phyloP scores from a whole-genome alignment of 2,113 vertebrate genomes.

The Onychostruthus taczanowskii region DNA sequence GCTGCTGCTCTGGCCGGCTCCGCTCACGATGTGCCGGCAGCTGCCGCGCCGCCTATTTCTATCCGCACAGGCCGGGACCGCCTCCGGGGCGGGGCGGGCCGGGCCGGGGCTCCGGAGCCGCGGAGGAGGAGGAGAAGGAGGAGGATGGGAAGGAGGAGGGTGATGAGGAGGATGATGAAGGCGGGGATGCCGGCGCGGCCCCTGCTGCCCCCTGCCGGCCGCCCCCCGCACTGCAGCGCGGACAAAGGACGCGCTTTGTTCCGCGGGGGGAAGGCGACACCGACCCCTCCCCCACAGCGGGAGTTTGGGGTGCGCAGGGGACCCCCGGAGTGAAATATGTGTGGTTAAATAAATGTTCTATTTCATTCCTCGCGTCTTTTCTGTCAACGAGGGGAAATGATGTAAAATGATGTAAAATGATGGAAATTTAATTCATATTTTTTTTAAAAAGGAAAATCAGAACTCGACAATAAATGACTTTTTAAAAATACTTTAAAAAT shows the following conservation, averaged over 20 bases:
- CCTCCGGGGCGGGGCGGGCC: not conserved
- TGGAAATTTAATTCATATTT: not conserved
- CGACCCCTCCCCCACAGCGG: not conserved
- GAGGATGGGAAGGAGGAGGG: not conserved
- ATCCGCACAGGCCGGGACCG: not conserved
- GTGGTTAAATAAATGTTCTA: rapidly evolving
- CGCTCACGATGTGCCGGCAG: not conserved
- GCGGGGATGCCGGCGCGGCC: not conserved
- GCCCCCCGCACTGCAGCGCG: not conserved
- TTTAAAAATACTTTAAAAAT: not conserved
- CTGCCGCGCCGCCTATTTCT: not conserved
- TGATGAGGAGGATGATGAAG: not conserved
- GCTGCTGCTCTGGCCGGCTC: not conserved
- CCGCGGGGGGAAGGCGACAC: not conserved
- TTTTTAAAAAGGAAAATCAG: no score
- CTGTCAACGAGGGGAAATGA: no score
- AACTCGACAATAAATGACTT: not conserved
- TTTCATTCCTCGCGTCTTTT: no score
- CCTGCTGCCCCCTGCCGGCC: not conserved
- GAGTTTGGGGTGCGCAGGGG: not conserved
- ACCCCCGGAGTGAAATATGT: rapidly evolving
- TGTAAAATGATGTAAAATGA: not conserved
- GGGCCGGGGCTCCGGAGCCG: not conserved
- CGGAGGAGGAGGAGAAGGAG: not conserved
- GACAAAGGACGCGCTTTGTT: conserved; percentile 27